A percentile compares a stretch with the other conserved stretches of the same genome.
Conservation (phyloP, 2,113 vertebrate genomes). For the Pleuronectes platessa region DNA sequence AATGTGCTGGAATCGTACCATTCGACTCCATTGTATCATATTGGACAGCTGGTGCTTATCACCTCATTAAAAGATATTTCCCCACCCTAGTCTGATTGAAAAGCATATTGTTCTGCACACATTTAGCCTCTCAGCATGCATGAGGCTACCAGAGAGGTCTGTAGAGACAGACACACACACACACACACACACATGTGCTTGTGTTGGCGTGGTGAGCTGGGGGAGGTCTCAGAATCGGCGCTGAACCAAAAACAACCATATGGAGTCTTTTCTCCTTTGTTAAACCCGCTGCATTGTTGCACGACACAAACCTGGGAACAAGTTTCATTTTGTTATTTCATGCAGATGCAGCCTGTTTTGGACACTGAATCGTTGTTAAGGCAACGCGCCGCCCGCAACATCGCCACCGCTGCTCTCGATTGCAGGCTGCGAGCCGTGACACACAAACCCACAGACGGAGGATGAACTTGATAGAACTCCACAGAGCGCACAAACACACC, state of each 20-base stretch:
- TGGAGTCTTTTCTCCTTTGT: slow-evolving; percentile 41
- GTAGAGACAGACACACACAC: slow-evolving; percentile 9
- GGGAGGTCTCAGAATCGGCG: slow-evolving; percentile 34
- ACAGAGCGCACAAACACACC: slow-evolving; percentile 1
- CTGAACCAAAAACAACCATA: slow-evolving; percentile 53
- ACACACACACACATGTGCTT: slow-evolving; percentile 2
- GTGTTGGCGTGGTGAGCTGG: slow-evolving; percentile 5
- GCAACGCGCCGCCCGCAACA: slow-evolving; percentile 41
- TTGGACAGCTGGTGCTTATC: slow-evolving; percentile 58
- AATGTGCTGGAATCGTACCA: slow-evolving; percentile 28
- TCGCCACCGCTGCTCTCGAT: slow-evolving; percentile 23
- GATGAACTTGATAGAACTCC: slow-evolving; percentile 19
- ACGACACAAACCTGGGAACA: slow-evolving; percentile 28
- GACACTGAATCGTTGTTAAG: slow-evolving; percentile 43
- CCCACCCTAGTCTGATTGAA: slow-evolving; percentile 12
- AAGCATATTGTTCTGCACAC: slow-evolving; percentile 27
- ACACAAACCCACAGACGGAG: slow-evolving; percentile 15
- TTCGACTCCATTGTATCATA: slow-evolving; percentile 18
- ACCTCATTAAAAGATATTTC: slow-evolving; percentile 53
- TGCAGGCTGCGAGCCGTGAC: slow-evolving; percentile 21
- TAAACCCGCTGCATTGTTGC: slow-evolving; percentile 30
- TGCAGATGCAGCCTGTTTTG: slow-evolving; percentile 46
- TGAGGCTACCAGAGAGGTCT: neutral
- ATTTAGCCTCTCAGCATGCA: slow-evolving; percentile 25
- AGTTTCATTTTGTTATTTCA: slow-evolving; percentile 33